Percentiles rank a stretch among this genome's conserved stretches.
Evolutionary conservation across 2,113 vertebrate species (phyloP).

Genomic region (Colaptes auratus): DNA sequence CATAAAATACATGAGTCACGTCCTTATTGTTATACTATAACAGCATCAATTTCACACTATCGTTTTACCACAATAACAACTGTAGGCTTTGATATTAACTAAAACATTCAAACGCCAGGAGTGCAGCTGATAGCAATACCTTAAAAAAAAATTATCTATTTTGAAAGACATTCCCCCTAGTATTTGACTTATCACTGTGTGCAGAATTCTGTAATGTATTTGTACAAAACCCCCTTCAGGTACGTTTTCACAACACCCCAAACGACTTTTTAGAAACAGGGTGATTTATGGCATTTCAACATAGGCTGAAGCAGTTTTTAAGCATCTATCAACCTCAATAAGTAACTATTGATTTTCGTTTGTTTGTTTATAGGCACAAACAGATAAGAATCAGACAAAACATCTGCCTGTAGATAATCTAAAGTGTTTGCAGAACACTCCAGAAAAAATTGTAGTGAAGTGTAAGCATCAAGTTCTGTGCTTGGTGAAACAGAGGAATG

Average conservation of each 20-base stretch:
- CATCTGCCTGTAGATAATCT: background rate
- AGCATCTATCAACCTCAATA: background rate
- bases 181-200: background rate
- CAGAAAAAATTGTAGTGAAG: background rate
- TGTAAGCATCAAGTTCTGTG: background rate
- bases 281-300: background rate
- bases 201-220: background rate
- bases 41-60: slow-evolving; percentile 84
- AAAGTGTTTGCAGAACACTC: background rate
- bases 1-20: slow-evolving; percentile 84
- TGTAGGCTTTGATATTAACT: slow-evolving; percentile 73
- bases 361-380: background rate
- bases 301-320: background rate
- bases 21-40: slow-evolving; percentile 84
- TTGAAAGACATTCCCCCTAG: background rate
- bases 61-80: slow-evolving; percentile 79
- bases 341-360: background rate
- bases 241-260: background rate
- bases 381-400: background rate
- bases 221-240: background rate
- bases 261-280: background rate
- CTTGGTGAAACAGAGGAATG: background rate
- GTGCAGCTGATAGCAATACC: slow-evolving; percentile 20
- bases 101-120: slow-evolving; percentile 63
- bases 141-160: slow-evolving; percentile 25